These are phyloP conservation scores for Apodemus speciosus DNA, from an alignment of 2,113 vertebrate species.

Conservation along the genomic window DNA sequence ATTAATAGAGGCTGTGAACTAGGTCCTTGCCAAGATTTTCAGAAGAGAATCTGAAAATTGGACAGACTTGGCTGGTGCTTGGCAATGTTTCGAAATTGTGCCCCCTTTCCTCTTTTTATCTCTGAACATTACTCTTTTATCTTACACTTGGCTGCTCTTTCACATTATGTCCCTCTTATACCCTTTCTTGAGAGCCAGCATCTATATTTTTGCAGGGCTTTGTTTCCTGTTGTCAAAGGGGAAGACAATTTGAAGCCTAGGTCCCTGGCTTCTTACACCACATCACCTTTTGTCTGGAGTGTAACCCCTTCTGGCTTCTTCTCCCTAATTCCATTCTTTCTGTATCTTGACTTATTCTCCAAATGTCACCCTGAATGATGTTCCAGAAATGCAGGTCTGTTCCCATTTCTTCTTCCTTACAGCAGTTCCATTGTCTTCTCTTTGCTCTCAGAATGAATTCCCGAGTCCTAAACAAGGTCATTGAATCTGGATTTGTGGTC, in stretches of 20 bases:
- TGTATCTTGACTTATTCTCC: constrained; percentile 7
- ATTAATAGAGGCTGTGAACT: constrained; percentile 71
- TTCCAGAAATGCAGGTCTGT: constrained; percentile 8
- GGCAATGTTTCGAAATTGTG: constrained; percentile 31
- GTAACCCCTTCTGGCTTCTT: background rate
- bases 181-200: background rate
- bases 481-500: constrained; percentile 16
- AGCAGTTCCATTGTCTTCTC: background rate
- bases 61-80: background rate
- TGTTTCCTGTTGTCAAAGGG: constrained; percentile 13
- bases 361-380: background rate
- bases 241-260: background rate
- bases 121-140: background rate
- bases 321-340: background rate
- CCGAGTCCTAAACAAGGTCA: background rate
- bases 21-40: constrained; percentile 61
- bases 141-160: background rate
- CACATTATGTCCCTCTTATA: background rate
- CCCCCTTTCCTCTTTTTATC: background rate
- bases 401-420: background rate
- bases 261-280: background rate
- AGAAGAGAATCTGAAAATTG: constrained; percentile 60
- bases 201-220: background rate
- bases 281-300: background rate
- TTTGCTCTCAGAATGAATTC: constrained; percentile 5